Evolutionary conservation across 2,888 invertebrate genomes (phyloP).

Genomic region (Enoplolaimus lenunculus): DNA sequence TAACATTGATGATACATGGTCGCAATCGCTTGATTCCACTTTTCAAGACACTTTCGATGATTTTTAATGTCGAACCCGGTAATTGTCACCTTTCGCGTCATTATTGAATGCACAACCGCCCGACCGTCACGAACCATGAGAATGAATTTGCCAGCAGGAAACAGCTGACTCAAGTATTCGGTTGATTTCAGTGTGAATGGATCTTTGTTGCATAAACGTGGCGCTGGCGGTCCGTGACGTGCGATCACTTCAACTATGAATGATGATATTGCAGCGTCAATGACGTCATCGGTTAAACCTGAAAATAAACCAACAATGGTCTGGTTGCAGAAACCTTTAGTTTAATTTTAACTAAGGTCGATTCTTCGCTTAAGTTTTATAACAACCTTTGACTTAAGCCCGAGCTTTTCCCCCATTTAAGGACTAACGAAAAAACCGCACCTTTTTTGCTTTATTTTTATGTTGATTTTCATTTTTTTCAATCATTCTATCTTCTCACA

Average conservation of each 20-base stretch:
- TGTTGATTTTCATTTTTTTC: no score
- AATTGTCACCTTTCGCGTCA: conserved; percentile 72
- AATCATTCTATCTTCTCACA: no score
- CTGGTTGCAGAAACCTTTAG: no score
- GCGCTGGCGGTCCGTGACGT: conserved; percentile 58
- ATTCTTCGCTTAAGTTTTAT: no score
- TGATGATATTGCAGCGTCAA: conserved; percentile 87
- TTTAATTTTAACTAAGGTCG: no score
- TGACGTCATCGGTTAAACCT: conserved; percentile 74
- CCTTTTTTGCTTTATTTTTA: no score
- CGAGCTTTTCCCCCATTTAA: no score
- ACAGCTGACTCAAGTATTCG: conserved; percentile 77
- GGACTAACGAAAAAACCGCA: no score
- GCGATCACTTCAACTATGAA: conserved; percentile 84
- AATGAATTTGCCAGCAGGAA: conserved; percentile 91
- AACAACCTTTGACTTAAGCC: no score
- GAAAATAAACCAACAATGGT: no score
- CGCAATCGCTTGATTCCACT: conserved; percentile 91
- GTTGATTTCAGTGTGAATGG: conserved; percentile 94
- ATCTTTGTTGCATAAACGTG: conserved; percentile 93
- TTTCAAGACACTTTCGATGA: conserved; percentile 80
- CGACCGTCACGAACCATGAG: conserved; percentile 96
- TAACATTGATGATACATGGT: conserved; percentile 85
- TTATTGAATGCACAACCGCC: conserved; percentile 95
- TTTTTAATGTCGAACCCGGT: conserved; percentile 84